These are phyloP conservation scores for Brachymystax lenok DNA, from an alignment of 2,797 vertebrate species.

Conservation along the genomic window DNA sequence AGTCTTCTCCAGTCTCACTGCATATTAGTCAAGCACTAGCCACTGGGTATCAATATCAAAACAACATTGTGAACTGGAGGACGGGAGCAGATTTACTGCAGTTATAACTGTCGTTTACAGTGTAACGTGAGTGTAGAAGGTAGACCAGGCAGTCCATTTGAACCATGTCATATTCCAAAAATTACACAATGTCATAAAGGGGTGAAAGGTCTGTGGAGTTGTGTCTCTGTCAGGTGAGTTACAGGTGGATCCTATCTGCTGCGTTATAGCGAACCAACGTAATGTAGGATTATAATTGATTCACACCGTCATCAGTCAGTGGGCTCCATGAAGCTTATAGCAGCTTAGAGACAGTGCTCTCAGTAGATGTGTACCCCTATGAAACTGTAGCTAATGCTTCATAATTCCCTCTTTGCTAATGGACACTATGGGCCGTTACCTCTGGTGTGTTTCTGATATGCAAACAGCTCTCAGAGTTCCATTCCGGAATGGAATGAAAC, in stretches of 20 bases:
- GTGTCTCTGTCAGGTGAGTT: background rate
- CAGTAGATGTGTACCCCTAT: background rate
- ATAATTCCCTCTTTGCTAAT: conserved; percentile 10
- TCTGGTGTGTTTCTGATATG: background rate
- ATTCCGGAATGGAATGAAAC: background rate
- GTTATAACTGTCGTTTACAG: background rate
- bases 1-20: background rate
- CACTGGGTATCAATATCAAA: background rate
- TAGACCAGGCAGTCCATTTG: background rate
- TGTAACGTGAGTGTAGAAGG: background rate
- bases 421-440: conserved; percentile 4
- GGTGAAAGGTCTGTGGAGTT: background rate
- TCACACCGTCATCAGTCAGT: conserved; percentile 5
- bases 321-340: conserved; percentile 14
- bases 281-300: conserved; percentile 1
- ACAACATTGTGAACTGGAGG: background rate
- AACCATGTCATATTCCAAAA: too few species aligned
- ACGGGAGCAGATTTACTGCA: background rate
- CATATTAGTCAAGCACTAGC: background rate
- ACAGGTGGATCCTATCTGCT: background rate
- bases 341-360: conserved; percentile 12
- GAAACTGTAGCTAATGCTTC: conserved; percentile 5
- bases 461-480: background rate
- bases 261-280: background rate
- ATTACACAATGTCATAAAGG: background rate